phyloP scores from a whole-genome alignment of 2,888 invertebrate species.

The Hanleya hanleyi region DNA sequence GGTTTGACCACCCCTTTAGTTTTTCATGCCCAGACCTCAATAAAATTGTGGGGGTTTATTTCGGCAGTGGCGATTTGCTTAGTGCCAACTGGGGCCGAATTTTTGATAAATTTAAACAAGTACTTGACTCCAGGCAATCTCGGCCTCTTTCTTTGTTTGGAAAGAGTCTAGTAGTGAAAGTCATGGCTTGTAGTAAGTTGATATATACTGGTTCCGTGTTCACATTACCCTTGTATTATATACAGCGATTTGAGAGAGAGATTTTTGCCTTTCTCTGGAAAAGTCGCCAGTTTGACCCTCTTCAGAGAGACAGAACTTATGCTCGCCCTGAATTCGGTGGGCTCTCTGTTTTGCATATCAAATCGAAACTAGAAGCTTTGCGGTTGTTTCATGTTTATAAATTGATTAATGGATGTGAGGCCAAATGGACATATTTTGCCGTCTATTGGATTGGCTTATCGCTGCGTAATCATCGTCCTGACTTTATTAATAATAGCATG shows the following conservation, averaged over 20 bases:
- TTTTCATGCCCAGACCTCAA: not conserved
- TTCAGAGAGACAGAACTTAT: not conserved
- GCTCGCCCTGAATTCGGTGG: not conserved
- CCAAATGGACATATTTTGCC: constrained; percentile 2
- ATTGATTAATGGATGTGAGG: not conserved
- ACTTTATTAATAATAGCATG: not conserved
- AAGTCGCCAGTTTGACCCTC: not conserved
- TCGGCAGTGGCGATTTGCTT: not conserved
- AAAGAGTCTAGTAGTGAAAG: not conserved
- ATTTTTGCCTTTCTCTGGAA: not conserved
- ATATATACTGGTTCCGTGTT: not conserved
- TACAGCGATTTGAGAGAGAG: not conserved
- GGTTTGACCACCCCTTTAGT: constrained; percentile 6
- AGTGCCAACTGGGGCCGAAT: not conserved
- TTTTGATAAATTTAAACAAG: not conserved
- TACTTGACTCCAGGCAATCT: not conserved
- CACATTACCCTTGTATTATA: not conserved
- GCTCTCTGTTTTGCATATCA: not conserved
- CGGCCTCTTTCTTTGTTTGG: not conserved
- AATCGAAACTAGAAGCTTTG: not conserved
- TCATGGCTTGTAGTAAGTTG: not conserved
- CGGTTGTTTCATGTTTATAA: constrained; percentile 1
- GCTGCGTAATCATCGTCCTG: not conserved
- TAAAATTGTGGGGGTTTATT: not conserved
- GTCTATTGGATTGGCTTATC: not conserved